These are phyloP conservation scores for Microctenopoma lineatum DNA, from an alignment of 2,797 vertebrate genomes.

Conservation along the genomic window DNA sequence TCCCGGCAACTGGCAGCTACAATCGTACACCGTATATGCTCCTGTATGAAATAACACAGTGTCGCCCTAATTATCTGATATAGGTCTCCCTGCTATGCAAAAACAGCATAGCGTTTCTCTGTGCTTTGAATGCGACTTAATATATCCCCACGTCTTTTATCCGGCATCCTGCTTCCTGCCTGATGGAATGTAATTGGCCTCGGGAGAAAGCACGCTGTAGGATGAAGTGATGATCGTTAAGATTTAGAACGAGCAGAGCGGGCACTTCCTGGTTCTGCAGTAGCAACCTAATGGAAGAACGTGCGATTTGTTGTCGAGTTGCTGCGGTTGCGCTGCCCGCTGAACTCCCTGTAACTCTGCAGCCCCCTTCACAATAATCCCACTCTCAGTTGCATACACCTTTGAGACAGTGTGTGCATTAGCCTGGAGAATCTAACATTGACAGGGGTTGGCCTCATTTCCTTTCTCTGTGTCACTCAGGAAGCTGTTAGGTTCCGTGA, in stretches of 20 bases:
- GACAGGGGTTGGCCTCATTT: constrained; percentile 42
- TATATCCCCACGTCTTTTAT: constrained; percentile 72
- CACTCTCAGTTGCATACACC: constrained; percentile 10
- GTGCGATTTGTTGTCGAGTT: neutral
- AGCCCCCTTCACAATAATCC: constrained; percentile 5
- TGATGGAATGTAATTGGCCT: constrained; percentile 81
- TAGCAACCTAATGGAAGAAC: constrained; percentile 16
- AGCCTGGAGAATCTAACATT: constrained; percentile 36
- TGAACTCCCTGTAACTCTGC: constrained; percentile 10
- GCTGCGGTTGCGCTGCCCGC: neutral
- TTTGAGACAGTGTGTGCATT: constrained; percentile 37
- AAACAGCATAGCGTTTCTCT: constrained; percentile 53
- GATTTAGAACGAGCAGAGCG: constrained; percentile 56
- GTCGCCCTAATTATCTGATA: constrained; percentile 63
- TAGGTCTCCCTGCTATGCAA: constrained; percentile 54
- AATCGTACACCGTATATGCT: neutral
- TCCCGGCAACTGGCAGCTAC: neutral
- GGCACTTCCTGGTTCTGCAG: constrained; percentile 48
- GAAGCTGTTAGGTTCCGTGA: constrained; percentile 12
- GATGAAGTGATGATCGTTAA: constrained; percentile 62
- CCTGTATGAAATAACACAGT: constrained; percentile 21
- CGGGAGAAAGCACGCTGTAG: constrained; percentile 62
- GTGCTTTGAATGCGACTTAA: constrained; percentile 64
- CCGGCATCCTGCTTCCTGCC: constrained; percentile 74
- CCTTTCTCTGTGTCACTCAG: constrained; percentile 29